Base-by-base conservation (phyloP, 1,140 invertebrate species). In the Contarinia nasturtii region DNA sequence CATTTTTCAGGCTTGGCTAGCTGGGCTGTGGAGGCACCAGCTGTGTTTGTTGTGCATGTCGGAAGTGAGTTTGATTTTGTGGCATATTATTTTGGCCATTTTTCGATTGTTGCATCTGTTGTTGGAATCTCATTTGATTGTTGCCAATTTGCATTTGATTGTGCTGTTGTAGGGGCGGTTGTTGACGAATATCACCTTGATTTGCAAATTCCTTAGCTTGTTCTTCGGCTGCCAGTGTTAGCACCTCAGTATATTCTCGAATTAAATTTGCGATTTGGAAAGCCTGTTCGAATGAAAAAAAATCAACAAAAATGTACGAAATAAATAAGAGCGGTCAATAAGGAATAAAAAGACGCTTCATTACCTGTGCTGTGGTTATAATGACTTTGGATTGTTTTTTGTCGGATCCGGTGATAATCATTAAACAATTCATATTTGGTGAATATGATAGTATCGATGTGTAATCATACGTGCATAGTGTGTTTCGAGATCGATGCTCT, bases 261-360 rank as follows among this genome's bases (percentile, higher is more conserved):
- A 95, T 91, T 45, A 94, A 71, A 50, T 89, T 90, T 37, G 86
- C 84, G 59, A 95, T 92, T 67, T 93, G 89, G 66, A 87, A 87
- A 49, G 88, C 88, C 83, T 90, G 66, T n/a, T n/a, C 7, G 69
- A 66, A 53, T 19, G 49, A 48, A 50, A 52, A 44, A 36, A 45
- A 48, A 11, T 50, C 15, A 11, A 40, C 8, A 40, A 11, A 8
- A 40, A 7, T 40, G 7, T 40, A 7, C 38, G 8, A 40, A 40
- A 15, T 40, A 40, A 40, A 7, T 40, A 11, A 40, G 15, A 7
- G 7, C 14, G 14, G 33, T 34, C 7, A 8, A 34, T 34, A 34
- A 8, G 33, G 33, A 8, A 34, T 8, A 8, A 34, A 34, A 34
- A 8, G 33, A 34, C 7, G n/a, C n/a, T n/a, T n/a, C 33, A 34